These are phyloP conservation scores for Arctopsyche grandis DNA, from an alignment of 1,140 invertebrate species.

Conservation along the genomic window DNA sequence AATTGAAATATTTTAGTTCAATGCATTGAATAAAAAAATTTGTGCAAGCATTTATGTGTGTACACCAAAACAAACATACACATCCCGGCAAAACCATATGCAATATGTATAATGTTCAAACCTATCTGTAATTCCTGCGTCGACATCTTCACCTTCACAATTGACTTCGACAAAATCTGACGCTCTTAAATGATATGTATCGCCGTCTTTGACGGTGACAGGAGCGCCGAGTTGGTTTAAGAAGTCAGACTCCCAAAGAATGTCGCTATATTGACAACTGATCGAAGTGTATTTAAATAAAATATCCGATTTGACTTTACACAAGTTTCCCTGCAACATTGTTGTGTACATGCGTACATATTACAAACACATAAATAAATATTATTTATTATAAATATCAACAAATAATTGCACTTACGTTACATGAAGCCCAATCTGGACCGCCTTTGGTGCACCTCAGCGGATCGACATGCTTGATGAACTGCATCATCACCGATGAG, in stretches of 20 bases:
- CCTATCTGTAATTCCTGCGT: constrained; percentile 21
- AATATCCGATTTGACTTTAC: constrained; percentile 42
- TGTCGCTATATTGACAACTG: constrained; percentile 43
- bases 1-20: no score
- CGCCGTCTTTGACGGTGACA: neutral
- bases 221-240: constrained; percentile 15
- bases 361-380: constrained; percentile 11
- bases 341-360: no score
- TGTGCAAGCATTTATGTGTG: no score
- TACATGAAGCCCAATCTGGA: constrained; percentile 49
- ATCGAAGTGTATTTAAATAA: constrained; percentile 24
- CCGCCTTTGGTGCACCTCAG: constrained; percentile 36
- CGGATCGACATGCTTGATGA: constrained; percentile 42
- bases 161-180: constrained; percentile 51
- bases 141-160: constrained; percentile 38
- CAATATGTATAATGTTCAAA: constrained; percentile 27
- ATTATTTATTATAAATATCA: neutral
- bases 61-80: neutral
- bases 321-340: constrained; percentile 38
- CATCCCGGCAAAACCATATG: neutral
- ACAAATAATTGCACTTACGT: no score
- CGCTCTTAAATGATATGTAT: constrained; percentile 34
- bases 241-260: constrained; percentile 47
- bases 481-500: constrained; percentile 48
- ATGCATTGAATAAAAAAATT: no score